These are phyloP conservation scores for Ptilonorhynchus violaceus DNA, from an alignment of 2,113 vertebrate genomes.

Conservation along the genomic window DNA sequence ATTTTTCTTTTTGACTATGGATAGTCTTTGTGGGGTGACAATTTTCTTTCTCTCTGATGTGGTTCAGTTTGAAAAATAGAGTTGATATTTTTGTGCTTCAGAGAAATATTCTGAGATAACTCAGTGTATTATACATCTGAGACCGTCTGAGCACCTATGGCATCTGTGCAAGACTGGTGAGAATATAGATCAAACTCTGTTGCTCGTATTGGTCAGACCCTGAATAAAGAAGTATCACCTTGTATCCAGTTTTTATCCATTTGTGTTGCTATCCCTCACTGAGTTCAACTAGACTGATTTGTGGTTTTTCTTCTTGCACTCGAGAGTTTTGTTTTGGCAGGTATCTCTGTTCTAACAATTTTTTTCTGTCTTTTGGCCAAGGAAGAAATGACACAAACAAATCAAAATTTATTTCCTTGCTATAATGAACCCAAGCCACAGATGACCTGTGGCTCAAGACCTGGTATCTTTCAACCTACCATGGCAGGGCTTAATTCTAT, in stretches of 20 bases:
- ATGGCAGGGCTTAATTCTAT: not conserved
- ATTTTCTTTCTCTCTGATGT: not conserved
- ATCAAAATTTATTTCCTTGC: constrained; percentile 6
- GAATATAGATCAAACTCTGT: not conserved
- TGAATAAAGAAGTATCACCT: not conserved
- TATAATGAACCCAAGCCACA: not conserved
- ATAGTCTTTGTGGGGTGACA: not conserved
- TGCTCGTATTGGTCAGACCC: not conserved
- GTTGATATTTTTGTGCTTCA: not conserved
- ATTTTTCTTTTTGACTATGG: not conserved
- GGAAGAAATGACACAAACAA: not conserved
- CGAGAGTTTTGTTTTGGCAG: constrained; percentile 6
- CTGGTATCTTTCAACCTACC: not conserved
- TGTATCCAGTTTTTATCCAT: not conserved
- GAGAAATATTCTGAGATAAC: not conserved
- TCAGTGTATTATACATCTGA: not conserved
- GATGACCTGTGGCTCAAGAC: not conserved
- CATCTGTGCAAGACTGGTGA: not conserved
- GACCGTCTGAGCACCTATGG: not conserved
- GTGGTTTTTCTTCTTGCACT: not conserved
- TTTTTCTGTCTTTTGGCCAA: constrained; percentile 14
- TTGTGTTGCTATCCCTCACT: not conserved
- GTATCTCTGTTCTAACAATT: not conserved
- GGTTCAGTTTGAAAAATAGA: not conserved
- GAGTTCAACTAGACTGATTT: not conserved